Evolutionary conservation across 2,888 invertebrate genomes (phyloP), one percentile per base, ranked within the genome.

Genomic region (Dasypolia templi): DNA sequence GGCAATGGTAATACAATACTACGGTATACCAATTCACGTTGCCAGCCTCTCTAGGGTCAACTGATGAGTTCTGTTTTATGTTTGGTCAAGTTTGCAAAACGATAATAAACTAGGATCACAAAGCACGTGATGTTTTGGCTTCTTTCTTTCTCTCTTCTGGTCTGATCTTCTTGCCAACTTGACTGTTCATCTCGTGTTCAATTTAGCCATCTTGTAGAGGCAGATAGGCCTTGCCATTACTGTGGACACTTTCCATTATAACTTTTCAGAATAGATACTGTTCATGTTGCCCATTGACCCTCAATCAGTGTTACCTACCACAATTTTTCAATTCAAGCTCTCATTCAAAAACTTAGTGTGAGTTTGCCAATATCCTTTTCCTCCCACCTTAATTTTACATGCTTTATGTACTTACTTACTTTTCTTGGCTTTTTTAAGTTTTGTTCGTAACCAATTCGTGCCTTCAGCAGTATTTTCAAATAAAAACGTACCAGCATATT

Each of bases 11-110:
- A 70, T 32, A 6, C 32, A 46, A n/a, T n/a, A n/a, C n/a, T n/a
- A n/a, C n/a, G n/a, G n/a, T n/a, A n/a, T n/a, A 56, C n/a, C 6
- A 22, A 46, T 12, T 56, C 17, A 32, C 55, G 4, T 55, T 55
- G 32, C 26, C 32, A 19, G 26, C n/a, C 17, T 29, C 7, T 46
- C 19, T 39, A 17, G 14, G 2, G 19, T 55, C 14, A n/a, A 32
- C 29, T 42, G 17, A 22, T 42, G 32, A 22, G 29, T 29, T 58
- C 5, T 44, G 44, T 46, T 79, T 5, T 19, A 64, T 6, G 32
- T 64, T 44, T 53, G 51, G 44, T 53, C 29, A 32, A 64, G 26
- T 42, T 42, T 32, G 17, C 58, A 53, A 59, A 59, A 46, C 35
- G 1, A n/a, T 42, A 35, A 29, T 39, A 42, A 26, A 51, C 5